Conservation (phyloP, 2,113 vertebrate genomes). For the Ellobius talpinus region DNA sequence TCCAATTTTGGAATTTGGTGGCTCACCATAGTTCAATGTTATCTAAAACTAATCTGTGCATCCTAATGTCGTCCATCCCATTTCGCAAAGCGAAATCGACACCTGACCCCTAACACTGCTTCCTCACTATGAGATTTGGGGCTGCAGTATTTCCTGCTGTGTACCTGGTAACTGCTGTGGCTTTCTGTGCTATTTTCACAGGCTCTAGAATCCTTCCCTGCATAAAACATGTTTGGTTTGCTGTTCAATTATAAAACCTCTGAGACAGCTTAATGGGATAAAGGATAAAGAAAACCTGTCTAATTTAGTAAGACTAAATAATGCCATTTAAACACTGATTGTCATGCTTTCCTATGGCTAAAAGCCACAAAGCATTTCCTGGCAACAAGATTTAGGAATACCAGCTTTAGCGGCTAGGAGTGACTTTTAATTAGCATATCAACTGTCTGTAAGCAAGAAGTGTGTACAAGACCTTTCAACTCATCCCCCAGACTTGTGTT, state of each 20-base stretch:
- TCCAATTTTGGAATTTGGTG: neutral
- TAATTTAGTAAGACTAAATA: slow-evolving; percentile 59
- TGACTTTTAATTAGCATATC: slow-evolving; percentile 48
- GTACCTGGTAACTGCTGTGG: neutral
- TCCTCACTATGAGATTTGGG: neutral
- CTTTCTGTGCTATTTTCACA: neutral
- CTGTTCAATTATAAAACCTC: slow-evolving; percentile 59
- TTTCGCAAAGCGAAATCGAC: neutral
- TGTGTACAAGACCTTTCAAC: slow-evolving; percentile 49
- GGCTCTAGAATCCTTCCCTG: neutral
- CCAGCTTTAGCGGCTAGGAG: neutral
- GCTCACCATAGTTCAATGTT: neutral
- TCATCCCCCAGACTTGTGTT: slow-evolving; percentile 50
- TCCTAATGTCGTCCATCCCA: neutral
- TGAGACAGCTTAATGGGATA: slow-evolving; percentile 48
- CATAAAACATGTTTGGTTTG: slow-evolving; percentile 42
- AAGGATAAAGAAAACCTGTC: slow-evolving; percentile 49
- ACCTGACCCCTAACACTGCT: neutral
- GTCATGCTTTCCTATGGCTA: slow-evolving; percentile 43
- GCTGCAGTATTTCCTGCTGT: neutral
- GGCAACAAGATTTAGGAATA: slow-evolving; percentile 32
- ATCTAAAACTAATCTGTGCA: neutral
- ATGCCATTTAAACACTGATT: slow-evolving; percentile 64
- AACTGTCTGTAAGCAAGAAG: slow-evolving; percentile 47
- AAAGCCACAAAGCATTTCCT: slow-evolving; percentile 35